These are phyloP conservation scores for Apogon talboti DNA, from an alignment of 2,797 vertebrate species.

Conservation along the genomic window DNA sequence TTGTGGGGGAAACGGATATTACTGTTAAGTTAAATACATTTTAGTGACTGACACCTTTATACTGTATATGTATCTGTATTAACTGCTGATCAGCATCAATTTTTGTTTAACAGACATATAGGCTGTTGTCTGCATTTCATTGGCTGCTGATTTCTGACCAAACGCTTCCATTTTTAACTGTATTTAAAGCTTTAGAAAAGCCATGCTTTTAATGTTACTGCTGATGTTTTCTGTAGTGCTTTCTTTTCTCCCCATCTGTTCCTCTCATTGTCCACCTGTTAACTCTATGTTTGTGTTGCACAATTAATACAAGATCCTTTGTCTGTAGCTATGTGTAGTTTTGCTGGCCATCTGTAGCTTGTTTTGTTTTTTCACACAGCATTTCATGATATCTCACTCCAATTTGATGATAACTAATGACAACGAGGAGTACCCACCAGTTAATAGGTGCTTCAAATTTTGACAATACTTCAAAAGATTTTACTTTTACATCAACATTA, in stretches of 20 bases:
- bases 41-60: no score
- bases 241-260: conserved; percentile 24
- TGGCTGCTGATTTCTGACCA: no score
- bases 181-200: background rate
- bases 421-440: conserved; percentile 22
- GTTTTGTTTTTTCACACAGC: conserved; percentile 50
- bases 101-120: no score
- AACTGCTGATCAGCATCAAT: no score
- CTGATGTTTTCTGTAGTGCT: conserved; percentile 8
- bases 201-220: background rate
- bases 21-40: no score
- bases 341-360: conserved; percentile 55
- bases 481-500: background rate
- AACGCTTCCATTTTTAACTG: background rate
- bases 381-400: conserved; percentile 28
- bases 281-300: conserved; percentile 38
- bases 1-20: no score
- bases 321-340: conserved; percentile 41
- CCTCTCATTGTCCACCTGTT: conserved; percentile 31
- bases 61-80: no score
- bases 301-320: conserved; percentile 40
- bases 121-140: no score
- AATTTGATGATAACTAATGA: conserved; percentile 46
- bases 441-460: no score
- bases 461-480: conserved; percentile 17